These are phyloP conservation scores for Etheostoma spectabile DNA, from an alignment of 2,113 vertebrate species.

Conservation along the genomic window DNA sequence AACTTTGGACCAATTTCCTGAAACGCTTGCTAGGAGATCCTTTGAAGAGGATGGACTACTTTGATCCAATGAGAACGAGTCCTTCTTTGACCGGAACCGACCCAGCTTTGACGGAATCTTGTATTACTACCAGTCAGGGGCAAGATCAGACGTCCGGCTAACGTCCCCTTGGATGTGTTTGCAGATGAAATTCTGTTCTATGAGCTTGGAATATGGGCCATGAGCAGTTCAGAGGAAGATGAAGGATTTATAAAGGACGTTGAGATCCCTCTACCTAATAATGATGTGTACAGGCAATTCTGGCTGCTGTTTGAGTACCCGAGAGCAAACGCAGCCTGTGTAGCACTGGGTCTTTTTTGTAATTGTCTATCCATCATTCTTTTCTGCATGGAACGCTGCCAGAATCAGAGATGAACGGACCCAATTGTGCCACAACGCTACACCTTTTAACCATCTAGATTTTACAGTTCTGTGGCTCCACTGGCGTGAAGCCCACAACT, in stretches of 20 bases:
- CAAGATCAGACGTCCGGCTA: slow-evolving; percentile 93
- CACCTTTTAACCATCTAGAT: slow-evolving; percentile 72
- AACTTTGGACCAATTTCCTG: slow-evolving; percentile 93
- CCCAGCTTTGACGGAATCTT: slow-evolving; percentile 98
- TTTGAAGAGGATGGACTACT: slow-evolving; percentile 92
- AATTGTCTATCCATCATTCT: slow-evolving; percentile 96
- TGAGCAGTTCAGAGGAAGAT: slow-evolving; percentile 96
- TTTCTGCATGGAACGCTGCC: slow-evolving; percentile 98
- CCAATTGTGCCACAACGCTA: slow-evolving; percentile 49
- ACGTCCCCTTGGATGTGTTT: slow-evolving; percentile 94
- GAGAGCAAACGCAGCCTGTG: slow-evolving; percentile 94
- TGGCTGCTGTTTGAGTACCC: slow-evolving; percentile 98
- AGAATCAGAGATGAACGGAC: slow-evolving; percentile 89
- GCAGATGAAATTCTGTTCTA: slow-evolving; percentile 96
- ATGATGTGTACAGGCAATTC: slow-evolving; percentile 91
- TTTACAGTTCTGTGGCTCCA: slow-evolving; percentile 17
- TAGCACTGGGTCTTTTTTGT: slow-evolving; percentile 93
- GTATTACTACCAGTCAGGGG: slow-evolving; percentile 98
- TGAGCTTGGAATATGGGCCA: slow-evolving; percentile 90
- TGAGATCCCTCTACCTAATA: slow-evolving; percentile 89
- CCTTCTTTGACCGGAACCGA: slow-evolving; percentile 96
- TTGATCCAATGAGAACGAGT: slow-evolving; percentile 99
- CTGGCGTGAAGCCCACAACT: slow-evolving; percentile 73
- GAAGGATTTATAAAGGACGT: slow-evolving; percentile 96
- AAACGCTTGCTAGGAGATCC: slow-evolving; percentile 93